Evolutionary conservation across 2,797 vertebrate species (phyloP), one percentile per base, ranked within the genome.

Genomic region (Myotis daubentonii): DNA sequence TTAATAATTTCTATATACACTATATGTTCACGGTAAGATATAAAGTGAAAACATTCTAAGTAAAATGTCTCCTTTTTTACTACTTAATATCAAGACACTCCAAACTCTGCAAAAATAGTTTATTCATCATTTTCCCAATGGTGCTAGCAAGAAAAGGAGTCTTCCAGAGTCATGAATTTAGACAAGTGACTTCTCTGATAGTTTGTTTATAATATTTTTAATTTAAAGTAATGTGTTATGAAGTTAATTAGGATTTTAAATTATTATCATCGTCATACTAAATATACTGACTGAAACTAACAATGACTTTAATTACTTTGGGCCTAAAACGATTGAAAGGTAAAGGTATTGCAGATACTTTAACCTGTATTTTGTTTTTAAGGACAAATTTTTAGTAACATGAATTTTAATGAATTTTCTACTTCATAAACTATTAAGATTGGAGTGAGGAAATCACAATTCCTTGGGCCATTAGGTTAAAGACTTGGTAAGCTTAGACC

Each of bases 341-440:
- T 91, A 89, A 87, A 87, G 68, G 44, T 28, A 60, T 60, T 60
- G 51, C 15, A 88, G 41, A 60, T 23, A 81, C 5, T 72, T 80
- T 94, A 86, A 66, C 60, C 17, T 83, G 11, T n/a, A 57, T 86
- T 82, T 92, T 85, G 89, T 81, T 81, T 86, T 93, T 83, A 89
- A 89, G 55, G 92, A 93, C 20, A 83, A 90, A 91, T 80, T 96
- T 60, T 93, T 76, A 93, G 23, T 60, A 91, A 91, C 36, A 90
- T 6, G 62, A 44, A 95, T 57, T 90, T 79, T 93, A 96, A 60
- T 66, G 60, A 33, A 89, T 86, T 95, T 92, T 93, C 75, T 91
- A 78, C 53, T 89, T 96, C 51, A 94, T 84, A 87, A 94, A 94
- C 15, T 53, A 22, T 6, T 72, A 74, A 33, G 20, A 57, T 60